Percentiles rank a stretch among this genome's conserved stretches.
Evolutionary conservation across 2,113 vertebrate genomes (phyloP).

Genomic region (Porphyrio hochstetteri): DNA sequence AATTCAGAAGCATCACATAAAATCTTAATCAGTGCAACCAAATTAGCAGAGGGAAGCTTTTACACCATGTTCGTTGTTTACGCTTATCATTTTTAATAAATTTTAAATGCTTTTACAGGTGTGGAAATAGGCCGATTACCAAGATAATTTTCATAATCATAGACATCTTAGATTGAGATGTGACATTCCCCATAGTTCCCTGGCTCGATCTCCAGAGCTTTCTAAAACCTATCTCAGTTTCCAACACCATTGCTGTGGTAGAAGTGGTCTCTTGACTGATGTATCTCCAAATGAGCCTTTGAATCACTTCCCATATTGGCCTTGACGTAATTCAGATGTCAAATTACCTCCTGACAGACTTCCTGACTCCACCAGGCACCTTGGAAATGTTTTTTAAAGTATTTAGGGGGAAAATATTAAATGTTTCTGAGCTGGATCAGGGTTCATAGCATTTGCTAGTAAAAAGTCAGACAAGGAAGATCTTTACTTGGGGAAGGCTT

Average conservation of each 20-base stretch:
- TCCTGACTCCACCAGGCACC: constrained; percentile 81
- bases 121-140: constrained; percentile 63
- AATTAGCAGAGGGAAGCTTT: constrained; percentile 70
- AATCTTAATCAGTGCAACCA: constrained; percentile 79
- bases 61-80: constrained; percentile 76
- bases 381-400: constrained; percentile 90
- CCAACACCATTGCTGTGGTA: constrained; percentile 52
- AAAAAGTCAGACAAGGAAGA: constrained; percentile 83
- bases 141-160: constrained; percentile 71
- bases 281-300: constrained; percentile 88
- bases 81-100: constrained; percentile 81
- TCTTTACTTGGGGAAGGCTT: constrained; percentile 80
- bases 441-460: constrained; percentile 91
- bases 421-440: constrained; percentile 86
- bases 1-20: constrained; percentile 78
- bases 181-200: constrained; percentile 72
- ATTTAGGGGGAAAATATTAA: constrained; percentile 92
- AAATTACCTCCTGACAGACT: constrained; percentile 87
- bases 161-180: constrained; percentile 63
- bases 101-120: constrained; percentile 71
- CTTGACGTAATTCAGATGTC: constrained; percentile 94
- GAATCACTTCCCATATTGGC: constrained; percentile 87
- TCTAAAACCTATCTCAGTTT: constrained; percentile 72
- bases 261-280: constrained; percentile 85
- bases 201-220: constrained; percentile 74